Evolutionary conservation across 2,113 vertebrate genomes (phyloP).

Genomic region (Sigmodon hispidus): DNA sequence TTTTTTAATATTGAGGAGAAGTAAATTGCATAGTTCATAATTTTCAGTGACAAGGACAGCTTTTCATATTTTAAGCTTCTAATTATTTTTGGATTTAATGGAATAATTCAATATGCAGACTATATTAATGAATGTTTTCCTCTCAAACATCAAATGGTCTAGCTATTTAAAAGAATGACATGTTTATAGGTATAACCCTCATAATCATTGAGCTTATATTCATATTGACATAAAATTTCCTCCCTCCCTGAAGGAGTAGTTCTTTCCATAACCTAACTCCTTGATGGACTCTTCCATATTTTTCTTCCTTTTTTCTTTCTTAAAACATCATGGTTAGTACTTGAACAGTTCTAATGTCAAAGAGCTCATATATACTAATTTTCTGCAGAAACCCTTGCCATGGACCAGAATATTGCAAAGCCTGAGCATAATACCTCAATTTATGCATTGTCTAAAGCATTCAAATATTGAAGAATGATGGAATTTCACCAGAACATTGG

Average conservation of each 20-base stretch:
- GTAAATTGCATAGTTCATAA: not conserved
- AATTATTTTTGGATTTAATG: not conserved
- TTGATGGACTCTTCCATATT: not conserved
- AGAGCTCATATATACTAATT: not conserved
- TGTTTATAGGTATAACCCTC: not conserved
- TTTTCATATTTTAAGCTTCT: not conserved
- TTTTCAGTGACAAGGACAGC: not conserved
- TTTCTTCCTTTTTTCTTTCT: not conserved
- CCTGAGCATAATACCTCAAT: not conserved
- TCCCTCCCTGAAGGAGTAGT: not conserved
- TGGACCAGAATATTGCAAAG: not conserved
- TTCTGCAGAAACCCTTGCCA: not conserved
- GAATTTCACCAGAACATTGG: not conserved
- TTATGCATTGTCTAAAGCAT: not conserved
- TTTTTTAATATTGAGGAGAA: not conserved
- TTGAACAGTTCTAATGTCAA: not conserved
- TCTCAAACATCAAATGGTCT: not conserved
- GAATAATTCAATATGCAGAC: not conserved
- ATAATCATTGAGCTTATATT: not conserved
- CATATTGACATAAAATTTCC: constrained; percentile 32
- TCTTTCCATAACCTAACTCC: not conserved
- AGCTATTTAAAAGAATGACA: not conserved
- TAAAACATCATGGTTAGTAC: not conserved
- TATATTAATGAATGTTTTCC: not conserved
- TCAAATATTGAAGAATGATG: not conserved